phyloP scores from a whole-genome alignment of 2,113 vertebrate genomes.

The Furnarius figulus region DNA sequence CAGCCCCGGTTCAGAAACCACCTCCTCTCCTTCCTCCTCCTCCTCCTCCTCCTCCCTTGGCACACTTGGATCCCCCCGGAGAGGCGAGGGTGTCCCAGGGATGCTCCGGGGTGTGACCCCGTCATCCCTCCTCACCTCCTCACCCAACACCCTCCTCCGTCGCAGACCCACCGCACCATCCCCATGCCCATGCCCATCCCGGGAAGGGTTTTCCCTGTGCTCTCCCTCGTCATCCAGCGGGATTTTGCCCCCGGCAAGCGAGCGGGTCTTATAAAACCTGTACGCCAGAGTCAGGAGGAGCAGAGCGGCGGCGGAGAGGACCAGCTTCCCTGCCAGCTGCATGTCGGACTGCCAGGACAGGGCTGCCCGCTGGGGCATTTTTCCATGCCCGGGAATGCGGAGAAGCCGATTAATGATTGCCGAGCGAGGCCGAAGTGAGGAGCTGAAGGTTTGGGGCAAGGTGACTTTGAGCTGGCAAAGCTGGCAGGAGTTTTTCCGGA shows the following conservation, averaged over 20 bases:
- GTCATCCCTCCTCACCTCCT: not conserved
- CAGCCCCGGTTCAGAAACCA: not conserved
- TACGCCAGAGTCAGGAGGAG: conserved; percentile 83
- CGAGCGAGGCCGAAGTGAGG: not conserved
- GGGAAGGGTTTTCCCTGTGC: not conserved
- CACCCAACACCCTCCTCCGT: not conserved
- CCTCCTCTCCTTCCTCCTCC: not conserved
- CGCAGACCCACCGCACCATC: not conserved
- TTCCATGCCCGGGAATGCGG: conserved; percentile 57
- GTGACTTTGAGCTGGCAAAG: conserved; percentile 47
- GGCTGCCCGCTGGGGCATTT: conserved; percentile 66
- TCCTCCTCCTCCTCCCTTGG: not conserved
- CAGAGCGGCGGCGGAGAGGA: conserved; percentile 79
- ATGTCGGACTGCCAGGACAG: conserved; percentile 81
- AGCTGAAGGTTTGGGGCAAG: conserved; percentile 30
- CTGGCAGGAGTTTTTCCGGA: not conserved
- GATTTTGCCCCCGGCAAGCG: not conserved
- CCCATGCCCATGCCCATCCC: not conserved
- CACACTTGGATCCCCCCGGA: fast-evolving
- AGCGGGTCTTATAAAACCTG: conserved; percentile 82
- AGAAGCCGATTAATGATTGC: conserved; percentile 75
- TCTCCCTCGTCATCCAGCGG: fast-evolving
- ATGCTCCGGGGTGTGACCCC: fast-evolving
- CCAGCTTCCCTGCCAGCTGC: conserved; percentile 84
- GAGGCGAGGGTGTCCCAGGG: fast-evolving